Percentiles rank a stretch among this genome's conserved stretches.
These are phyloP conservation scores for Drosophila ambigua DNA, from an alignment of 1,140 invertebrate species.

Conservation along the genomic window DNA sequence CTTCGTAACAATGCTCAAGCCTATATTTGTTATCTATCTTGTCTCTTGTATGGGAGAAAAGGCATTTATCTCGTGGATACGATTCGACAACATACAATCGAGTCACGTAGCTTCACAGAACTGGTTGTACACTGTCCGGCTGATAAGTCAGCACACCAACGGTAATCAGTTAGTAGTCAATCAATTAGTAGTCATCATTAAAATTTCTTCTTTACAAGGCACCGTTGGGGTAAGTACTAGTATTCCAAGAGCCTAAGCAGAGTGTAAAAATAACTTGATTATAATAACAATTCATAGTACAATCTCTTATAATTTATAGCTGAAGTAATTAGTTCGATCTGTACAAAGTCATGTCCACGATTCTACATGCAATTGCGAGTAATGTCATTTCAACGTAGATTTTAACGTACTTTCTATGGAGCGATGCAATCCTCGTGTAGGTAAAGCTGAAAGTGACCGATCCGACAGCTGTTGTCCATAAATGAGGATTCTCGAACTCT, in stretches of 20 bases:
- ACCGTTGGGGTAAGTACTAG: no score
- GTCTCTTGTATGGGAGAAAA: background rate
- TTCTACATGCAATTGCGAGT: no score
- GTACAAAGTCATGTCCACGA: no score
- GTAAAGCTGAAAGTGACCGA: slow-evolving; percentile 8
- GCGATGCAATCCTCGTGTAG: slow-evolving; percentile 3
- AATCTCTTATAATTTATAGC: no score
- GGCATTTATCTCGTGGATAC: slow-evolving; percentile 23
- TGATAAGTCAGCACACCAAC: slow-evolving; percentile 16
- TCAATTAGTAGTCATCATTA: no score
- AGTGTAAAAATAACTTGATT: no score
- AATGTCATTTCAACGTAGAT: background rate
- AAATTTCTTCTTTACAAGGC: no score
- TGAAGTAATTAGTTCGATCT: no score
- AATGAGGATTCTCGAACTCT: slow-evolving; percentile 29
- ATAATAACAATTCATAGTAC: no score
- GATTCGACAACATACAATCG: background rate
- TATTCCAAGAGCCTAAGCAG: no score
- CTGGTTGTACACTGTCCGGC: background rate
- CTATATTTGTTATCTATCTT: slow-evolving; percentile 4
- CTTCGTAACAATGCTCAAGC: slow-evolving; percentile 6
- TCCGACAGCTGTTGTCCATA: slow-evolving; percentile 27
- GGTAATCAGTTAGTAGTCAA: background rate
- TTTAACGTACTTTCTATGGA: no score
- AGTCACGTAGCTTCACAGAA: slow-evolving; percentile 7